These are phyloP conservation scores for Anguilla rostrata DNA, from an alignment of 2,113 vertebrate species.

Conservation along the genomic window DNA sequence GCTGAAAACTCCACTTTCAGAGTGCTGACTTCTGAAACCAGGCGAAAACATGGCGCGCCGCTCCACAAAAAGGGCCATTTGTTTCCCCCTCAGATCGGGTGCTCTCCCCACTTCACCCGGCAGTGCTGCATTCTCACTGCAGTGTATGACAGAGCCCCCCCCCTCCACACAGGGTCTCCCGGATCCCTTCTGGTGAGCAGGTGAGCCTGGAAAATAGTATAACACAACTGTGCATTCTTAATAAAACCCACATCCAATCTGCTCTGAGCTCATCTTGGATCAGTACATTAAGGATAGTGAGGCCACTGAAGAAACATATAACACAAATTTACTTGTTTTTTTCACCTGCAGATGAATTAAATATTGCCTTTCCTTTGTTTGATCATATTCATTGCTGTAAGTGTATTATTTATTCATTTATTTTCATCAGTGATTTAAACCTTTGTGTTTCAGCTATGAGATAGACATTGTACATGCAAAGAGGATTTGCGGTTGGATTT, in stretches of 20 bases:
- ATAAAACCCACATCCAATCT: conserved; percentile 15
- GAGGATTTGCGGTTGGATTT: neutral
- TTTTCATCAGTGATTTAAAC: neutral
- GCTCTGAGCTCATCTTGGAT: neutral
- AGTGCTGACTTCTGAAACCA: conserved; percentile 75
- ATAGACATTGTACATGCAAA: neutral
- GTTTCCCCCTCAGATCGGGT: conserved; percentile 2
- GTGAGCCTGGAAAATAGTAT: neutral
- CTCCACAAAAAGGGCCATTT: conserved; percentile 14
- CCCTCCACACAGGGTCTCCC: neutral
- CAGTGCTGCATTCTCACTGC: conserved; percentile 28
- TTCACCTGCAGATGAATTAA: neutral
- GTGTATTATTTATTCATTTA: neutral
- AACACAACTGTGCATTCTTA: neutral
- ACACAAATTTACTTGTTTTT: conserved; percentile 10
- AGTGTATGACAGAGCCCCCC: neutral
- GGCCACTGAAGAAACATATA: neutral
- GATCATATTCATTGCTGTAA: neutral
- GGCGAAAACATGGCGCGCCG: conserved; percentile 52
- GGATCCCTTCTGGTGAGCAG: neutral
- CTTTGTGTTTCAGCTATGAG: neutral
- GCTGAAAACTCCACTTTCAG: conserved; percentile 73
- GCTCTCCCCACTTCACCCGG: neutral
- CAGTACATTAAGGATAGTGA: conserved; percentile 1
- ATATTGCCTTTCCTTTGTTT: neutral